Percentiles rank a stretch among this genome's conserved stretches.
These are phyloP conservation scores for Emydura subglobosa DNA, from an alignment of 2,113 vertebrate genomes.

Conservation along the genomic window DNA sequence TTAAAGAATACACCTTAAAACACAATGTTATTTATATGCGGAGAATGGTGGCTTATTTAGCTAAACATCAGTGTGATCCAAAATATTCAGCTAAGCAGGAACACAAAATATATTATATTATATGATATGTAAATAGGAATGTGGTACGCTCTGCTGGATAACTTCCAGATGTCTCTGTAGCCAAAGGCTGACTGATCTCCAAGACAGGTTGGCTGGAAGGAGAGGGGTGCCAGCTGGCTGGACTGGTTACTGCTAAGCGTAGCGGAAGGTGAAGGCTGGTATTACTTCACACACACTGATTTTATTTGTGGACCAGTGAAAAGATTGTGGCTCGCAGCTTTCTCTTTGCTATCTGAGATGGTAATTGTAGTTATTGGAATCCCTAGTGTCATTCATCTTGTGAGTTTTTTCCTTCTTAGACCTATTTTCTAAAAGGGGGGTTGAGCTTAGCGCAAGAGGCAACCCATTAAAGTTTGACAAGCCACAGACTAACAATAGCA, in stretches of 20 bases:
- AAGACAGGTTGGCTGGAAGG: constrained; percentile 78
- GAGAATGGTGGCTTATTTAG: constrained; percentile 33
- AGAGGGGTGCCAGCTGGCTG: constrained; percentile 78
- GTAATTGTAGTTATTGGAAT: not conserved
- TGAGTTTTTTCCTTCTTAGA: rapidly evolving
- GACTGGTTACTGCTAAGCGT: constrained; percentile 64
- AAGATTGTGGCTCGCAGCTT: not conserved
- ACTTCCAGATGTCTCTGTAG: constrained; percentile 85
- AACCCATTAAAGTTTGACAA: not conserved
- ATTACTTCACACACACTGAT: constrained; percentile 83
- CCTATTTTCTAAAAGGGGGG: not conserved
- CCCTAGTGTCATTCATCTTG: rapidly evolving
- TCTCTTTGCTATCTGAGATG: not conserved
- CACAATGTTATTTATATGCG: not conserved
- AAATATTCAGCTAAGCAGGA: constrained; percentile 69
- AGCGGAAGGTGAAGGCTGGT: constrained; percentile 72
- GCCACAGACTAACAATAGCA: rapidly evolving
- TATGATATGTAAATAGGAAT: constrained; percentile 81
- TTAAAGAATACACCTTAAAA: not conserved
- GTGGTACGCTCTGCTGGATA: constrained; percentile 80
- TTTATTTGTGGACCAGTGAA: constrained; percentile 51
- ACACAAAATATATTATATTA: constrained; percentile 78
- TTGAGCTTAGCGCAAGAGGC: not conserved
- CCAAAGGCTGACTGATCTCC: constrained; percentile 80
- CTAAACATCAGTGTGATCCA: constrained; percentile 45